These are phyloP conservation scores for Bos javanicus DNA, from an alignment of 2,113 vertebrate genomes.

Conservation along the genomic window DNA sequence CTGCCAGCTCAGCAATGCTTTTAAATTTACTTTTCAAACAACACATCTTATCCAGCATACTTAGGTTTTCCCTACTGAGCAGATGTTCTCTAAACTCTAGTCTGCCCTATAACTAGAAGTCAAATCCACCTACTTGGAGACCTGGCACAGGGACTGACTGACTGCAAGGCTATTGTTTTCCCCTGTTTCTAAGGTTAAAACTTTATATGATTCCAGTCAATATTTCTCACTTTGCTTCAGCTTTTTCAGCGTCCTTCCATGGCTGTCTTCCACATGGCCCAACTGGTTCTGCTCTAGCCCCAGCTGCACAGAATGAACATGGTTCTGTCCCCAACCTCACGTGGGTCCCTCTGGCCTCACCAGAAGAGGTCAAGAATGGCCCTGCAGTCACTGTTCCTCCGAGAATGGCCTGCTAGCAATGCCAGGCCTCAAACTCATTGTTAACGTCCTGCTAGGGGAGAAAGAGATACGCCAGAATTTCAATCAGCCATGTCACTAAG, in stretches of 20 bases:
- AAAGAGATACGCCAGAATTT: neutral
- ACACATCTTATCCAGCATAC: neutral
- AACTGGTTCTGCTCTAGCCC: neutral
- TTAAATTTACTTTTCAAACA: slow-evolving; percentile 2
- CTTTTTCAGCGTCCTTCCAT: neutral
- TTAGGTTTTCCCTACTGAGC: neutral
- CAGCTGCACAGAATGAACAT: neutral
- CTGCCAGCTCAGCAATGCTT: neutral
- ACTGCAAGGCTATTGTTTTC: neutral
- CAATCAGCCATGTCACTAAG: neutral
- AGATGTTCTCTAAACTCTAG: neutral
- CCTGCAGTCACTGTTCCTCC: neutral
- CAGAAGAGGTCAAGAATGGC: neutral
- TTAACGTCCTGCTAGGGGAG: no score
- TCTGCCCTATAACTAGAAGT: neutral
- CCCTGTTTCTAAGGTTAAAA: neutral
- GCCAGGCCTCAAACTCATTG: neutral
- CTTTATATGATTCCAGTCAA: neutral
- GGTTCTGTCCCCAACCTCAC: neutral
- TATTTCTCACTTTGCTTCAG: neutral
- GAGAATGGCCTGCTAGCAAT: neutral
- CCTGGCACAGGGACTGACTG: neutral
- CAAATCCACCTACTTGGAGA: neutral
- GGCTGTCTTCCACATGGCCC: neutral
- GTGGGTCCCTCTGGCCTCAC: neutral